Conservation (phyloP, 2,797 vertebrate species). For the Morus bassanus region DNA sequence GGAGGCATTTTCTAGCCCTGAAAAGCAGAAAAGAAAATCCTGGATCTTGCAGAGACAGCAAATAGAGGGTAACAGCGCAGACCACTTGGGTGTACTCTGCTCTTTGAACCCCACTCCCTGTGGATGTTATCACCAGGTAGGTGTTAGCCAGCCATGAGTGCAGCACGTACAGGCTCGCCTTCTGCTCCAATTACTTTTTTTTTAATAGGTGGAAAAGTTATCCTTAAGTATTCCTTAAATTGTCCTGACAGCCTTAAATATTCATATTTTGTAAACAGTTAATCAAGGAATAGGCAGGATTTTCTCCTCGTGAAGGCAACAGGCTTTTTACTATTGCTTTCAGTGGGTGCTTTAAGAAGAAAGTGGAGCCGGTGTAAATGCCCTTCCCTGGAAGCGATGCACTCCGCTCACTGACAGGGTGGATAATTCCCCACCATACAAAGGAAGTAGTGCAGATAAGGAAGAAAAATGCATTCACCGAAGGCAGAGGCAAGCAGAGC, state of each 20-base stretch:
- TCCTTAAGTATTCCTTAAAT: not conserved
- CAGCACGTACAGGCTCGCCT: not conserved
- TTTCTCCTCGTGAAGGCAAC: not conserved
- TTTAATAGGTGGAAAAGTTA: not conserved
- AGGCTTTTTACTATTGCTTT: not conserved
- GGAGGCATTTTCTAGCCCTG: not conserved
- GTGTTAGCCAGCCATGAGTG: accelerated
- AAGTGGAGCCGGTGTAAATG: not conserved
- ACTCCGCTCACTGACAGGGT: accelerated
- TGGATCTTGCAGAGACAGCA: not conserved
- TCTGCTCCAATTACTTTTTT: not conserved
- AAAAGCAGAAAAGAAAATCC: not conserved
- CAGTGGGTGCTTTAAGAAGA: not conserved
- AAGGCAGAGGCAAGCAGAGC: not conserved
- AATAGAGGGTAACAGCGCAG: not conserved
- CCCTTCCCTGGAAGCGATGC: not conserved
- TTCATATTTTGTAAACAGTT: not conserved
- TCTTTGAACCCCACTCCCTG: not conserved
- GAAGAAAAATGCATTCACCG: not conserved
- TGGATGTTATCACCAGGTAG: not conserved
- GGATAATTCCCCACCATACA: not conserved
- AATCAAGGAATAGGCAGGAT: not conserved
- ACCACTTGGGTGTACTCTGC: not conserved
- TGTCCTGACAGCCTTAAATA: not conserved
- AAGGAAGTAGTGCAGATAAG: not conserved